Conservation (phyloP, 1,140 invertebrate species). For the Papilio polyxenes region DNA sequence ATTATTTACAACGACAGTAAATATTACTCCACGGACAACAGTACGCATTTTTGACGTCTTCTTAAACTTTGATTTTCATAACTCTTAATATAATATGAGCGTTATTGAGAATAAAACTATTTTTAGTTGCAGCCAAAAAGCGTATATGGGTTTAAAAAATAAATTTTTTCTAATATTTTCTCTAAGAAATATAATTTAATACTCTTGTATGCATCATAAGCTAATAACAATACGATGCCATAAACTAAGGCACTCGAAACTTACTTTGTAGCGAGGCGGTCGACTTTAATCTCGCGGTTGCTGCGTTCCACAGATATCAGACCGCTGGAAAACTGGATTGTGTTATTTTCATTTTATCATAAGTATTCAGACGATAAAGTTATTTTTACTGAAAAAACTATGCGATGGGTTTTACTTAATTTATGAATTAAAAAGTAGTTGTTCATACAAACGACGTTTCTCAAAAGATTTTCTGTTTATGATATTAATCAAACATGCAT, state of each 20-base stretch:
- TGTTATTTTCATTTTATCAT: background rate
- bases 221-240: slow-evolving; percentile 18
- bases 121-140: no score
- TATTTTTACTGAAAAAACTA: background rate
- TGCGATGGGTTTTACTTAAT: no score
- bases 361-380: background rate
- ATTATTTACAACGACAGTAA: no score
- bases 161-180: background rate
- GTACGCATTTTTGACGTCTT: no score
- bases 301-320: slow-evolving; percentile 8
- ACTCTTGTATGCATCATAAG: background rate
- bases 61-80: no score
- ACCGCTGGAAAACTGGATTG: background rate
- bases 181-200: background rate
- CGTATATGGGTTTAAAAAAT: background rate
- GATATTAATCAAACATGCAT: no score
- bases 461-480: no score
- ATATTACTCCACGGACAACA: no score
- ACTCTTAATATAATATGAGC: no score
- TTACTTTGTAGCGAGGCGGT: slow-evolving; percentile 4
- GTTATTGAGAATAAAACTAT: no score
- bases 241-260: background rate
- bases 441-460: no score
- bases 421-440: no score
- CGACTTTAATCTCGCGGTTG: slow-evolving; percentile 15